A percentile compares a stretch with the other conserved stretches of the same genome.
Evolutionary conservation across 2,797 vertebrate genomes (phyloP).

Genomic region (Hoplostethus atlanticus): DNA sequence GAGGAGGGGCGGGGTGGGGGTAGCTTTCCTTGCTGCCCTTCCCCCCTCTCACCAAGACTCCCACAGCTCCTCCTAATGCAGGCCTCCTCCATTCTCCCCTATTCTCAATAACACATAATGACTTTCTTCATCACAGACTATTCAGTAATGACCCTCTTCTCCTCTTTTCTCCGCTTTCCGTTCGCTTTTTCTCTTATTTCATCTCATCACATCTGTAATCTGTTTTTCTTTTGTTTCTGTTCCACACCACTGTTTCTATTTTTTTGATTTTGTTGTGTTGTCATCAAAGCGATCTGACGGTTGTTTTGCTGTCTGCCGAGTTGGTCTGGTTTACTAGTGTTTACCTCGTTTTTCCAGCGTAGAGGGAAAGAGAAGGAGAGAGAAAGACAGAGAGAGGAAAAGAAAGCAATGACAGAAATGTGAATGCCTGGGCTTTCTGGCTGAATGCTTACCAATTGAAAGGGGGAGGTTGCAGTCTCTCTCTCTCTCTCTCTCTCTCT

Average conservation of each 20-base stretch:
- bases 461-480: constrained; percentile 31
- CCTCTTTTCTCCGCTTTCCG: no score
- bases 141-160: no score
- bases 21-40: constrained; percentile 27
- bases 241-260: no score
- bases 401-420: constrained; percentile 33
- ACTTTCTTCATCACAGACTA: no score
- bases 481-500: constrained; percentile 13
- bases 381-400: constrained; percentile 19
- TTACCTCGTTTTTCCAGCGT: constrained; percentile 35
- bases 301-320: not conserved
- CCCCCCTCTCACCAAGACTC: constrained; percentile 33
- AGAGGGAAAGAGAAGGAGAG: constrained; percentile 24
- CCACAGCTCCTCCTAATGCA: constrained; percentile 31
- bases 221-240: not conserved
- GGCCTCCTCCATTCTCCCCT: constrained; percentile 24
- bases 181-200: no score
- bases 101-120: no score
- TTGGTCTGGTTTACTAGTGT: constrained; percentile 10
- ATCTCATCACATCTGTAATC: no score
- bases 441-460: constrained; percentile 65
- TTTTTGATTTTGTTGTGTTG: not conserved
- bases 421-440: constrained; percentile 64
- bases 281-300: not conserved
- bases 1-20: not conserved